phyloP scores from a whole-genome alignment of 2,797 vertebrate genomes.

The Liasis olivaceus region DNA sequence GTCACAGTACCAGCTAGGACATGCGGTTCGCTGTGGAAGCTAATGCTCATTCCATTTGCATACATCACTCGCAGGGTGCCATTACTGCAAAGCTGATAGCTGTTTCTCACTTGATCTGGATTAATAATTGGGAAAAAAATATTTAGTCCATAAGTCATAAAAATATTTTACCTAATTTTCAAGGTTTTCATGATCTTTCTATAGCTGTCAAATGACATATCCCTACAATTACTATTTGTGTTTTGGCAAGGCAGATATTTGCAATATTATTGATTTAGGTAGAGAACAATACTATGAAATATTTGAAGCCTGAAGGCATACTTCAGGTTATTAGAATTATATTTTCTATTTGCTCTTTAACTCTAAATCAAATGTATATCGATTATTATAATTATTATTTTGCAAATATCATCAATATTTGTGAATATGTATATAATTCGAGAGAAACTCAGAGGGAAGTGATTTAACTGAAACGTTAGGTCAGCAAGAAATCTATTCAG shows the following conservation, averaged over 20 bases:
- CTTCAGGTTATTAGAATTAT: constrained; percentile 65
- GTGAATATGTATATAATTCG: constrained; percentile 60
- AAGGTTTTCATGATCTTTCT: constrained; percentile 70
- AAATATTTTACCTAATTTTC: constrained; percentile 71
- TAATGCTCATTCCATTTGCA: constrained; percentile 98
- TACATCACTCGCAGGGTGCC: constrained; percentile 98
- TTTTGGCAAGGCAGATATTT: constrained; percentile 66
- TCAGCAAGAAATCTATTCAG: constrained; percentile 50
- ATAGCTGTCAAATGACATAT: constrained; percentile 72
- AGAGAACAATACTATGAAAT: constrained; percentile 69
- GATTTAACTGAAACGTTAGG: constrained; percentile 42
- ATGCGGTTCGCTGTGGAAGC: constrained; percentile 98
- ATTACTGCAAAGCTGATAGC: constrained; percentile 98
- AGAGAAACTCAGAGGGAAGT: constrained; percentile 45
- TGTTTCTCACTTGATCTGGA: constrained; percentile 98
- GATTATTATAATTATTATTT: constrained; percentile 43
- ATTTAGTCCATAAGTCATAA: constrained; percentile 67
- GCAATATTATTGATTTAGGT: constrained; percentile 68
- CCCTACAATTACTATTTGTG: constrained; percentile 69
- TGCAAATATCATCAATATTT: constrained; percentile 58
- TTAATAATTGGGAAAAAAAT: constrained; percentile 65
- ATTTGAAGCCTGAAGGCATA: constrained; percentile 69
- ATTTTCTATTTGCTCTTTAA: constrained; percentile 69
- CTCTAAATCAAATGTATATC: constrained; percentile 67
- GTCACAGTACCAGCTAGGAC: constrained; percentile 96